A percentile compares a stretch with the other conserved stretches of the same genome.
phyloP scores from a whole-genome alignment of 2,888 invertebrate species.

The Teleogryllus oceanicus region DNA sequence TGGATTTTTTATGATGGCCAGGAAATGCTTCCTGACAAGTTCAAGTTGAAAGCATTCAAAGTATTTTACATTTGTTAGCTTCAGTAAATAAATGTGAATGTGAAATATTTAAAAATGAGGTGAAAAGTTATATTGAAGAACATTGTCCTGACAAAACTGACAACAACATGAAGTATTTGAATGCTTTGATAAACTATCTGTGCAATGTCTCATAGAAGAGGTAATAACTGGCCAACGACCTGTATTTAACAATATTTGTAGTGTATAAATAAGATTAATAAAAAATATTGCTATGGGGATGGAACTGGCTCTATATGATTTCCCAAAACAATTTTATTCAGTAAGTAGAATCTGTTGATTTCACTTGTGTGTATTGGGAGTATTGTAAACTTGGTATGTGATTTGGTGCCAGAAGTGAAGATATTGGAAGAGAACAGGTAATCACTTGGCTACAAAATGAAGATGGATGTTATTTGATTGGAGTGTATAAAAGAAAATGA shows the following conservation, averaged over 20 bases:
- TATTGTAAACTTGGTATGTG: too few species aligned
- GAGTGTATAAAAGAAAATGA: too few species aligned
- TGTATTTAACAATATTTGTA: constrained; percentile 18
- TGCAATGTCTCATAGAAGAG: constrained; percentile 8
- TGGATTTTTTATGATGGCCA: neutral
- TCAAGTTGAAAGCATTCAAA: neutral
- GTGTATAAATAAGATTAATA: constrained; percentile 3
- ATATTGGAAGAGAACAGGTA: too few species aligned
- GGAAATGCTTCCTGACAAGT: neutral
- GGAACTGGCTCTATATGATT: neutral
- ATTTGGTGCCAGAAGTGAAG: too few species aligned
- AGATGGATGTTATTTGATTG: too few species aligned
- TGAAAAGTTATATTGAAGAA: neutral
- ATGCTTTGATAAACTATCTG: neutral
- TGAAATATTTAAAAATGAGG: neutral
- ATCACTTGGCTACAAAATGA: too few species aligned
- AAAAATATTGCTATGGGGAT: constrained; percentile 12
- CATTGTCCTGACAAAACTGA: neutral
- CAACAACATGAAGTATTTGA: neutral
- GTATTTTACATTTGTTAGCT: neutral
- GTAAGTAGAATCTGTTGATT: too few species aligned
- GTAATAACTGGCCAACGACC: constrained; percentile 10
- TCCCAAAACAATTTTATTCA: too few species aligned
- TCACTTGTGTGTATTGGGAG: too few species aligned
- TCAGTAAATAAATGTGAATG: constrained; percentile 5